Evolutionary conservation across 2,797 vertebrate genomes (phyloP).

Genomic region (Cossypha dichroa): DNA sequence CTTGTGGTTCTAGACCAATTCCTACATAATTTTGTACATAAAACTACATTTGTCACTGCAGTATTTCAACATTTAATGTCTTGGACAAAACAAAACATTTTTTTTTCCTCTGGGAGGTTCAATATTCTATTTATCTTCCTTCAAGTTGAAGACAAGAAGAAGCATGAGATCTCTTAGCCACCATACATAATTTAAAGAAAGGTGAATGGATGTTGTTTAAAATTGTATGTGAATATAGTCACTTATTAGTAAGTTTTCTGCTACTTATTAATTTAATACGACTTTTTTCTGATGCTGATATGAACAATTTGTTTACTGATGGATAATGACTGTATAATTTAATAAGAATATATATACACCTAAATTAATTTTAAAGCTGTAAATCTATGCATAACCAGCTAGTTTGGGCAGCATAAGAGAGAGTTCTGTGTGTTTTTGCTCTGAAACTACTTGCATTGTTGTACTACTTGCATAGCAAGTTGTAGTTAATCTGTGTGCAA

Average conservation of each 20-base stretch:
- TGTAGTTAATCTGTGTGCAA: background rate
- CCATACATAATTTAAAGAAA: background rate
- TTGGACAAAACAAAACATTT: background rate
- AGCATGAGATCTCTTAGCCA: background rate
- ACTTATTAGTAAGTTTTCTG: background rate
- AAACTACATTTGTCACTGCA: background rate
- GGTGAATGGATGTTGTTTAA: background rate
- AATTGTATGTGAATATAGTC: background rate
- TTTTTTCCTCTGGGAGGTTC: background rate
- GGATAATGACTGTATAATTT: background rate
- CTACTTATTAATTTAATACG: background rate
- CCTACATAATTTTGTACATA: background rate
- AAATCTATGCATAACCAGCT: background rate
- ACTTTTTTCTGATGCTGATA: background rate
- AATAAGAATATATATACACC: background rate
- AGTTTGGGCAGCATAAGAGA: background rate
- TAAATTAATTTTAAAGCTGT: background rate
- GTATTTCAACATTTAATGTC: constrained; percentile 12
- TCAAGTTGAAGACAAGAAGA: background rate
- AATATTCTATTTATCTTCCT: background rate
- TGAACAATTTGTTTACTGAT: background rate
- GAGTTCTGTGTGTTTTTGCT: background rate
- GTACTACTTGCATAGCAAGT: background rate
- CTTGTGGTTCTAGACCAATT: background rate
- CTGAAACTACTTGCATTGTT: background rate